Percentiles rank a stretch among this genome's conserved stretches.
These are phyloP conservation scores for Decapterus maruadsi DNA, from an alignment of 2,797 vertebrate species.

Conservation along the genomic window DNA sequence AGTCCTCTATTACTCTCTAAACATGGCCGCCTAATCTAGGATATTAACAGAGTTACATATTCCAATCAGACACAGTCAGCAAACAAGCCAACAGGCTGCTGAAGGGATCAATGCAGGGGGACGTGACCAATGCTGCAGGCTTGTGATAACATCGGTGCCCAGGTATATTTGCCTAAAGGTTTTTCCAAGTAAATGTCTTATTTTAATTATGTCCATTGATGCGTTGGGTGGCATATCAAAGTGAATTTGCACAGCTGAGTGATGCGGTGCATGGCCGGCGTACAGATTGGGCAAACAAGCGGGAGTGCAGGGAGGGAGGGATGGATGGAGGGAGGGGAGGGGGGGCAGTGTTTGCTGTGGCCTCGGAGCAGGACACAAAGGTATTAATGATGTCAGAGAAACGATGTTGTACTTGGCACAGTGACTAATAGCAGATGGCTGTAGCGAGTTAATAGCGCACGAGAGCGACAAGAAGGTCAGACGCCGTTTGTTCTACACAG, in stretches of 20 bases:
- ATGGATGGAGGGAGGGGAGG: not conserved
- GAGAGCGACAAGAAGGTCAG: constrained; percentile 69
- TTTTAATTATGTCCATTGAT: constrained; percentile 79
- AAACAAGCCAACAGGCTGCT: constrained; percentile 57
- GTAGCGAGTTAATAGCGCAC: constrained; percentile 56
- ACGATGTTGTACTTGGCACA: constrained; percentile 68
- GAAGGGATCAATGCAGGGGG: constrained; percentile 38
- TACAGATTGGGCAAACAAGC: constrained; percentile 54
- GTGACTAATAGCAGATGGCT: constrained; percentile 62
- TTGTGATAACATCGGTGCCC: constrained; percentile 66
- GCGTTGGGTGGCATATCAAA: constrained; percentile 64
- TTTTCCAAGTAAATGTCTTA: constrained; percentile 70
- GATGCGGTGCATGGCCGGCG: constrained; percentile 34
- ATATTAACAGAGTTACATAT: constrained; percentile 70
- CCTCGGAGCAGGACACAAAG: constrained; percentile 48
- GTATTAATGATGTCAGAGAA: constrained; percentile 72
- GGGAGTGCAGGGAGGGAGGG: not conserved
- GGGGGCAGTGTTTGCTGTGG: constrained; percentile 49
- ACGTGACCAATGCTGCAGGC: constrained; percentile 47
- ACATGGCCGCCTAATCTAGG: constrained; percentile 67
- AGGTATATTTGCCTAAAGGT: constrained; percentile 74
- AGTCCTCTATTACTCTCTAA: constrained; percentile 49
- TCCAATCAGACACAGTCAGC: constrained; percentile 67
- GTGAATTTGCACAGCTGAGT: constrained; percentile 76
- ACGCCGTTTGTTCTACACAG: constrained; percentile 55